phyloP scores from a whole-genome alignment of 2,113 vertebrate genomes.

The Corythaixoides concolor region DNA sequence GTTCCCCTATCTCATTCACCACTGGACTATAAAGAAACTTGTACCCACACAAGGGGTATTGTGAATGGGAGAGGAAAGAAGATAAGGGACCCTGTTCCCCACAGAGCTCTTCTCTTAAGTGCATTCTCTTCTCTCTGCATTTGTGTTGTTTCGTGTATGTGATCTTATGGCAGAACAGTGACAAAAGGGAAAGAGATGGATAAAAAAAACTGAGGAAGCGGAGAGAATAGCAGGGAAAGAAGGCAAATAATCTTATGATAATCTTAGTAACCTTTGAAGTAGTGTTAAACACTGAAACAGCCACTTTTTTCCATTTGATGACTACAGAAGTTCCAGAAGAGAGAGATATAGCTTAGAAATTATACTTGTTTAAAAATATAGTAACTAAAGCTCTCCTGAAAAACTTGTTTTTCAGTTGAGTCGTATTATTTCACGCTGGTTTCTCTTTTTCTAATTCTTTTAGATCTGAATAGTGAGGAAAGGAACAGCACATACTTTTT shows the following conservation, averaged over 20 bases:
- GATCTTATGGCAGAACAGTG: neutral
- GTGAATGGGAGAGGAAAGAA: neutral
- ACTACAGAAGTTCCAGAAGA: neutral
- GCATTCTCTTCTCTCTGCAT: too few species aligned
- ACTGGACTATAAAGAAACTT: neutral
- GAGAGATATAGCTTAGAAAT: neutral
- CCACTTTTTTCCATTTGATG: neutral
- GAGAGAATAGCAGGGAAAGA: neutral
- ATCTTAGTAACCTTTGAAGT: neutral
- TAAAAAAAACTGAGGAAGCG: neutral
- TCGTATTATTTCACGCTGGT: neutral
- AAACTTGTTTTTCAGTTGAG: neutral
- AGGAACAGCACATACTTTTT: neutral
- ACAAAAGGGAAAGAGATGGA: neutral
- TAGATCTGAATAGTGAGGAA: neutral
- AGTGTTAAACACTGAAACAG: neutral
- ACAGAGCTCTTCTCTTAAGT: fast-evolving
- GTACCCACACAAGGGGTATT: neutral
- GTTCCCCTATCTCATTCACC: neutral
- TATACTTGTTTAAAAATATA: neutral
- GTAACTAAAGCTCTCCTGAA: neutral
- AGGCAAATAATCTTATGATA: neutral
- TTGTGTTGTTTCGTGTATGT: neutral
- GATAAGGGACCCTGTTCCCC: neutral
- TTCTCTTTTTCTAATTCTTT: neutral